phyloP scores from a whole-genome alignment of 2,888 invertebrate genomes.

The Schizaphis graminum region DNA sequence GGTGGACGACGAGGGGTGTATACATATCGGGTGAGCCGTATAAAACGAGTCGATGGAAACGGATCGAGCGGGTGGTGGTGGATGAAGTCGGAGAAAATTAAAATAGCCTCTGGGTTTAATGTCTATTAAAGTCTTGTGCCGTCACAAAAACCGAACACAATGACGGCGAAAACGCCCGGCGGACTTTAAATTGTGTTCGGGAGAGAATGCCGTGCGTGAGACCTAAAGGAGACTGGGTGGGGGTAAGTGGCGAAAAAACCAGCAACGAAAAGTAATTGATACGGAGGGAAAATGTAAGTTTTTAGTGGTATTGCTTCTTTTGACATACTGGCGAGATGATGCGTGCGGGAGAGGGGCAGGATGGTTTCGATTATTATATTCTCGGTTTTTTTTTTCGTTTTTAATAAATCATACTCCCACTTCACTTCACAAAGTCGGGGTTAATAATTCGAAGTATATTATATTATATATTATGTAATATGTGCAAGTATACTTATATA shows the following conservation, averaged over 20 bases:
- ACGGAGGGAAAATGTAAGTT: slow-evolving; percentile 56
- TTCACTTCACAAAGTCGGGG: slow-evolving; percentile 51
- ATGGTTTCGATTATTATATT: slow-evolving; percentile 61
- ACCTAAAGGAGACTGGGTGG: background rate
- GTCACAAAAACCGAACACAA: slow-evolving; percentile 65
- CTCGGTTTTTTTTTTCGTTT: slow-evolving; percentile 32
- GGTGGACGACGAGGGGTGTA: slow-evolving; percentile 22
- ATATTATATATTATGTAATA: slow-evolving; percentile 2
- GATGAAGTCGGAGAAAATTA: slow-evolving; percentile 62
- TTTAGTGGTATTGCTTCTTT: slow-evolving; percentile 64
- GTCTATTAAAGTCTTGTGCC: slow-evolving; percentile 65
- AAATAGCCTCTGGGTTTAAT: slow-evolving; percentile 66
- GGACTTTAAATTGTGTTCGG: slow-evolving; percentile 64
- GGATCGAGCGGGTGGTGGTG: background rate
- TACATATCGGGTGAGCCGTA: slow-evolving; percentile 48
- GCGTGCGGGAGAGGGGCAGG: background rate
- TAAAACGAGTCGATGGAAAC: slow-evolving; percentile 53
- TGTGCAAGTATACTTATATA: background rate
- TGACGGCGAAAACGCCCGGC: slow-evolving; percentile 65
- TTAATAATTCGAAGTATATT: slow-evolving; percentile 42
- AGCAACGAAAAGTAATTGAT: slow-evolving; percentile 64
- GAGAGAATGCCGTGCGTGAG: slow-evolving; percentile 12
- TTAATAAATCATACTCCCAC: slow-evolving; percentile 61
- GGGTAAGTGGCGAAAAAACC: slow-evolving; percentile 62
- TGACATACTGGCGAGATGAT: slow-evolving; percentile 30